Evolutionary conservation across 2,888 invertebrate genomes (phyloP), one percentile per base, ranked within the genome.

Genomic region (Andricus curvator): DNA sequence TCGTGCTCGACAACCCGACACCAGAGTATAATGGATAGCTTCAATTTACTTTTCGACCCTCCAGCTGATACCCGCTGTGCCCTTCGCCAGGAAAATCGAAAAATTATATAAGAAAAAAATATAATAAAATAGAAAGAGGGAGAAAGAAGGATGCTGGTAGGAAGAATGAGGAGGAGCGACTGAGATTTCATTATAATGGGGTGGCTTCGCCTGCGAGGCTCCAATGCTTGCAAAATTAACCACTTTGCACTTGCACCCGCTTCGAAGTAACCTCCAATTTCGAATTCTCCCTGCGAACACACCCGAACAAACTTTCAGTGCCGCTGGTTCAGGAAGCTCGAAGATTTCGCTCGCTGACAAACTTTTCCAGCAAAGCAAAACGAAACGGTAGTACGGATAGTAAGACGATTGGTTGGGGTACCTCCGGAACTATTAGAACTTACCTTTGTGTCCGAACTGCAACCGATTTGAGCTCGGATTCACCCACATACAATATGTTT

Each of bases 11-110:
- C 84, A 86, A 86, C 84, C 86, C 85, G 83, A 86, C 87, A 87
- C 85, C 86, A 83, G 83, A 85, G 84, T 89, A 89, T 89, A 89
- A 89, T 89, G 88, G 89, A 89, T 89, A 88, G 89, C 88, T 89
- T 89, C 89, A 89, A 89, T 89, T 89, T 89, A 89, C 89, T 87
- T 88, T 87, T 84, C 87, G 85, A 85, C 86, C 83, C 83, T 82
- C 81, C 74, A 79, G 82, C 83, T 85, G 85, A 85, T 86, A 82
- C 86, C 83, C 79, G 83, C 83, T 83, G 84, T 83, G 85, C 82
- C 70, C 83, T 81, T 78, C 66, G 77, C 66, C 60, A 44, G 82
- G 79, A 84, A 86, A 83, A 88, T 86, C 86, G 86, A 86, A 86
- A 85, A 87, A 85, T 86, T 84, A 76, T 77, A 76, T 44, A 64